phyloP scores from a whole-genome alignment of 2,888 invertebrate genomes.

The Ornithoptera alexandrae region DNA sequence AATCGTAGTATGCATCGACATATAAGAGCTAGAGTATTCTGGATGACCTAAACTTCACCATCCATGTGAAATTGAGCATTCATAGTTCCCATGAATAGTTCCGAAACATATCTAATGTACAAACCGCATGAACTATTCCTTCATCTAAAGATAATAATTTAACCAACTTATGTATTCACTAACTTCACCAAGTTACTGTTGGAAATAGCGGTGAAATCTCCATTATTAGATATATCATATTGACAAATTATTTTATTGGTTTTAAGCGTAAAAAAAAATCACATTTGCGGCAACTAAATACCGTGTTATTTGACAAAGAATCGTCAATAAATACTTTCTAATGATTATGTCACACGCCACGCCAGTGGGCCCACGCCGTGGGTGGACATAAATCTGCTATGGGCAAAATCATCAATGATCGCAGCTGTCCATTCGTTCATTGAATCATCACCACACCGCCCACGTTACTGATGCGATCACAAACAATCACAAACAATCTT shows the following conservation, averaged over 20 bases:
- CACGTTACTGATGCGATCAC: conserved; percentile 32
- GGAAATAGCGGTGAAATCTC: not conserved
- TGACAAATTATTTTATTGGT: conserved; percentile 21
- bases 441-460: conserved; percentile 54
- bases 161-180: too few relatives aligned
- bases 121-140: too few relatives aligned
- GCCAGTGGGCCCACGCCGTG: conserved; percentile 42
- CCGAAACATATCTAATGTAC: too few relatives aligned
- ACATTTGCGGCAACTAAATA: conserved; percentile 28
- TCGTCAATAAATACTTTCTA: conserved; percentile 51
- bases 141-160: too few relatives aligned
- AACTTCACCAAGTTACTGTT: too few relatives aligned
- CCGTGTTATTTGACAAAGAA: conserved; percentile 40
- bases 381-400: conserved; percentile 58
- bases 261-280: conserved; percentile 12
- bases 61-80: too few relatives aligned
- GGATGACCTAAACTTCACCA: too few relatives aligned
- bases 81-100: too few relatives aligned
- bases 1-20: too few relatives aligned
- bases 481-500: conserved; percentile 9
- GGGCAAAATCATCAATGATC: conserved; percentile 55
- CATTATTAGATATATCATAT: conserved; percentile 2
- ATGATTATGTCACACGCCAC: conserved; percentile 48
- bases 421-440: conserved; percentile 71
- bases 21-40: too few relatives aligned